Conservation (phyloP, 2,113 vertebrate species). For the Anthoscopus minutus region DNA sequence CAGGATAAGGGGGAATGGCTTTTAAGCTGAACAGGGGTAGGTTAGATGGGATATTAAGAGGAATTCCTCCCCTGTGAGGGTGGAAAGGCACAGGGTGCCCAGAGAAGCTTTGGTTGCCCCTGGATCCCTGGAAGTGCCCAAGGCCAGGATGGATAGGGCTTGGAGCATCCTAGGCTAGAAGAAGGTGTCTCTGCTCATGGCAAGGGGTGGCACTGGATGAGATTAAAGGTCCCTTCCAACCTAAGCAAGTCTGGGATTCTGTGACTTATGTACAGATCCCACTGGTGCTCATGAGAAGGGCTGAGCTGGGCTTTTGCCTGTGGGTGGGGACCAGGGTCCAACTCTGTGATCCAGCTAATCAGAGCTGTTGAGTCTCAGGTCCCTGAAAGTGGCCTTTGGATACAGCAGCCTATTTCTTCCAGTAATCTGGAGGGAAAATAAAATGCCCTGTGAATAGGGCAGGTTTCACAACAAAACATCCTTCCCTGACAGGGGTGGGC, state of each 20-base stretch:
- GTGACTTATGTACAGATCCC: background rate
- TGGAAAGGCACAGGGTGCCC: background rate
- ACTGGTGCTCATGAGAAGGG: rapidly evolving
- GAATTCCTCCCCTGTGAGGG: rapidly evolving
- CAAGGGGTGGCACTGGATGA: rapidly evolving
- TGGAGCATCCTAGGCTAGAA: rapidly evolving
- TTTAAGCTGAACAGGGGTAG: background rate
- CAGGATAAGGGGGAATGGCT: no score
- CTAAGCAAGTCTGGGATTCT: background rate
- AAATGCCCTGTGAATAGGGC: background rate
- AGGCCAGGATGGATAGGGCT: rapidly evolving
- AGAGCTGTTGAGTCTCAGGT: background rate
- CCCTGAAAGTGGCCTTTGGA: background rate
- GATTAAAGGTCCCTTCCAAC: background rate
- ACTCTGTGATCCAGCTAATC: background rate
- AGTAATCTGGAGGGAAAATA: background rate
- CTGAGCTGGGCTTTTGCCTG: background rate
- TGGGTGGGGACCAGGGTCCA: no score
- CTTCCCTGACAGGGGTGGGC: background rate
- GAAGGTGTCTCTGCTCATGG: background rate
- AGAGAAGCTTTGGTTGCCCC: background rate
- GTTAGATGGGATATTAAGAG: background rate
- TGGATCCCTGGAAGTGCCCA: background rate
- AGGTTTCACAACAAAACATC: background rate
- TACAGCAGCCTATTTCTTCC: background rate